Evolutionary conservation across 2,797 vertebrate genomes (phyloP).

Genomic region (Xenopus petersii): DNA sequence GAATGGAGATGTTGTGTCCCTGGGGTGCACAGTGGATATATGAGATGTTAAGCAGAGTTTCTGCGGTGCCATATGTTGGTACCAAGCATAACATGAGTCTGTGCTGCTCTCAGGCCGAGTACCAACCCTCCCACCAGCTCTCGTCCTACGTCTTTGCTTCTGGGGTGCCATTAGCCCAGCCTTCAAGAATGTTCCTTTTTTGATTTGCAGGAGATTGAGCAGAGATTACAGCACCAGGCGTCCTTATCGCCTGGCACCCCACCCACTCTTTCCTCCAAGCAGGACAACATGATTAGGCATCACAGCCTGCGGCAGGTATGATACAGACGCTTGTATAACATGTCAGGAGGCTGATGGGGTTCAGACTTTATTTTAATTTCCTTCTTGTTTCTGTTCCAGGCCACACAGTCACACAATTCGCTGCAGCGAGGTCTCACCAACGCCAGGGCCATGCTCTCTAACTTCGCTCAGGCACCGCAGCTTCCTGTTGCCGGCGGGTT

Average conservation of each 20-base stretch:
- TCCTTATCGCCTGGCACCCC: slow-evolving; percentile 79
- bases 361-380: neutral
- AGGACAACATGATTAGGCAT: slow-evolving; percentile 86
- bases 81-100: too few relatives aligned
- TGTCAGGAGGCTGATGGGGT: neutral
- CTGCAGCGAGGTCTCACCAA: slow-evolving; percentile 83
- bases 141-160: too few relatives aligned
- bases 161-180: too few relatives aligned
- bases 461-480: slow-evolving; percentile 89
- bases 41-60: too few relatives aligned
- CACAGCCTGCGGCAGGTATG: slow-evolving; percentile 87
- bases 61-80: too few relatives aligned
- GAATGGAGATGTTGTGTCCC: too few relatives aligned
- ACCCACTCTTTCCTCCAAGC: slow-evolving; percentile 80
- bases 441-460: slow-evolving; percentile 88
- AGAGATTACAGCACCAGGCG: slow-evolving; percentile 88
- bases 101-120: too few relatives aligned
- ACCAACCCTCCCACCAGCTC: too few relatives aligned
- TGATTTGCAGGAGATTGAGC: slow-evolving; percentile 84
- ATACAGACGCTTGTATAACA: neutral
- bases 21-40: too few relatives aligned
- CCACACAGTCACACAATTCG: slow-evolving; percentile 77
- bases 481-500: slow-evolving; percentile 86
- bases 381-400: slow-evolving; percentile 57
- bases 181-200: slow-evolving; percentile 14